These are phyloP conservation scores for Tachysurus fulvidraco DNA, from an alignment of 2,113 vertebrate species.

Conservation along the genomic window DNA sequence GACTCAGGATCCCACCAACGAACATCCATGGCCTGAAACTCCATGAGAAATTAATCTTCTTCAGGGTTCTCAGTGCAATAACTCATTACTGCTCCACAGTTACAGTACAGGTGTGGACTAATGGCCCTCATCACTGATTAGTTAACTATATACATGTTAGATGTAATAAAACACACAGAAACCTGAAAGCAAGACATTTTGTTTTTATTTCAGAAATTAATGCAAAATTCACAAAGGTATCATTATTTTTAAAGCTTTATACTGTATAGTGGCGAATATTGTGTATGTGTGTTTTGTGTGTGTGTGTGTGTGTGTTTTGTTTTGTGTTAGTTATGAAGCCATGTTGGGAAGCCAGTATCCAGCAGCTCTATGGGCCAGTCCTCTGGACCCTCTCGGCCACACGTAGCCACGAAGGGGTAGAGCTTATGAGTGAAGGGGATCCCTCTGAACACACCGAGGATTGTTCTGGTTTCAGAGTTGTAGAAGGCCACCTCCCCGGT, in stretches of 20 bases:
- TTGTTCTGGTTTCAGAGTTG: constrained; percentile 39
- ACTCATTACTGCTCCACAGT: not conserved
- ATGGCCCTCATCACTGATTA: not conserved
- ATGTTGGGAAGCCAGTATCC: not conserved
- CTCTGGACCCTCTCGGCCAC: constrained; percentile 9
- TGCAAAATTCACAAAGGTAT: not conserved
- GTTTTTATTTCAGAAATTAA: not conserved
- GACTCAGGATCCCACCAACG: not conserved
- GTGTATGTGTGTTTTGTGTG: not conserved
- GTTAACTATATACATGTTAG: not conserved
- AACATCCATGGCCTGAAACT: not conserved
- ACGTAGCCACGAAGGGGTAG: constrained; percentile 60
- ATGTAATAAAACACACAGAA: not conserved
- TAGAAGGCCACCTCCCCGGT: constrained; percentile 58
- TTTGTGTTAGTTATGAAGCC: not conserved
- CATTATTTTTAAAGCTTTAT: not conserved
- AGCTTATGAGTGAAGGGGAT: constrained; percentile 45
- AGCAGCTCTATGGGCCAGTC: constrained; percentile 11
- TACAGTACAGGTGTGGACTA: not conserved
- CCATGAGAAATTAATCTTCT: not conserved
- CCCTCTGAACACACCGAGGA: constrained; percentile 54
- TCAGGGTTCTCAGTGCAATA: not conserved
- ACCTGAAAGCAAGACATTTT: not conserved
- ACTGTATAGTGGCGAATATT: not conserved
- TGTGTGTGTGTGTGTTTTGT: not conserved